Conservation (phyloP, 2,888 invertebrate species). For the Megamerina dolium region DNA sequence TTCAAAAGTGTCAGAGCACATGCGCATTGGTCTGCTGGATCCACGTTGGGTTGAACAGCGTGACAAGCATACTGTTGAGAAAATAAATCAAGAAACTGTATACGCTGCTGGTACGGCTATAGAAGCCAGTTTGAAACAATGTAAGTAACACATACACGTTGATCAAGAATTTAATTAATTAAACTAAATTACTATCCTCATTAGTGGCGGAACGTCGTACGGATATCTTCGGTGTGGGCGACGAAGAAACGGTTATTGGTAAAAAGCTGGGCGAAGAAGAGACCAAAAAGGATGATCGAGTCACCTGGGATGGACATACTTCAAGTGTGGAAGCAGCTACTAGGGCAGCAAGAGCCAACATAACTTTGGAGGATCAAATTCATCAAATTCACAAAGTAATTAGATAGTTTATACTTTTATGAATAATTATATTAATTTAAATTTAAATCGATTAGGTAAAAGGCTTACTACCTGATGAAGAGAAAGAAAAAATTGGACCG, state of each 20-base stretch:
- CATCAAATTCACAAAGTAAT: conserved; percentile 87
- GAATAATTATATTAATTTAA: background rate
- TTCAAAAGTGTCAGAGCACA: conserved; percentile 95
- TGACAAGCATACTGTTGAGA: conserved; percentile 89
- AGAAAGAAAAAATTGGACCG: conserved; percentile 95
- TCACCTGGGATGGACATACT: conserved; percentile 98
- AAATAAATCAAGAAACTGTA: conserved; percentile 77
- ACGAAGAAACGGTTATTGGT: conserved; percentile 98
- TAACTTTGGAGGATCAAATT: conserved; percentile 94
- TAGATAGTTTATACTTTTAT: background rate
- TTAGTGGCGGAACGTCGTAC: conserved; percentile 99
- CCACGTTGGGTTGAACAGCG: conserved; percentile 97
- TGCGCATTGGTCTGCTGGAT: conserved; percentile 93
- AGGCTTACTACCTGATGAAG: conserved; percentile 88
- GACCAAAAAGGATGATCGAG: conserved; percentile 77
- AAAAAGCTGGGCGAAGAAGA: conserved; percentile 94
- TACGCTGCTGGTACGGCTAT: conserved; percentile 71
- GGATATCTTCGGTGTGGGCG: conserved; percentile 98
- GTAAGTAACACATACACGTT: too few relatives aligned
- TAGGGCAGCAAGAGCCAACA: conserved; percentile 87
- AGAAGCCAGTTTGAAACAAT: conserved; percentile 87
- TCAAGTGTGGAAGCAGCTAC: conserved; percentile 95
- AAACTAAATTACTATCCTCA: too few relatives aligned
- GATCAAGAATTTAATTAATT: too few relatives aligned
- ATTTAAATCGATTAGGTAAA: conserved; percentile 54